phyloP scores from a whole-genome alignment of 2,797 vertebrate genomes.

The Parotocinclus haroldoi region DNA sequence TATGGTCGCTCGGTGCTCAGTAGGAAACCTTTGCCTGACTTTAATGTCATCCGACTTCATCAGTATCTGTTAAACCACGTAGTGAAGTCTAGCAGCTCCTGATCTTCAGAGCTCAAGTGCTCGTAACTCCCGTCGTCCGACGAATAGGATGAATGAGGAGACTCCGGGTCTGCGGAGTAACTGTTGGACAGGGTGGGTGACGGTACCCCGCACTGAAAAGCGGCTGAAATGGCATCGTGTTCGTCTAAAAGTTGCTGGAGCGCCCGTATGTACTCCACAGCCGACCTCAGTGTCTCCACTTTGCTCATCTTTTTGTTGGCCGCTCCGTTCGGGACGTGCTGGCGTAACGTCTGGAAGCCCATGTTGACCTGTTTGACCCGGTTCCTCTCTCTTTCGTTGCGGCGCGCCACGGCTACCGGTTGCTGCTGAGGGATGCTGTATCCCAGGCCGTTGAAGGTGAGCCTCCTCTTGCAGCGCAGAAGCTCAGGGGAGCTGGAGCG shows the following conservation, averaged over 20 bases:
- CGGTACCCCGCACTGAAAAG: constrained; percentile 76
- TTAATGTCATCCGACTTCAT: constrained; percentile 40
- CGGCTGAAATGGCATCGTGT: constrained; percentile 80
- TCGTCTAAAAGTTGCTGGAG: constrained; percentile 88
- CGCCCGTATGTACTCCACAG: constrained; percentile 93
- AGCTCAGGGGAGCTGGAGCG: constrained; percentile 83
- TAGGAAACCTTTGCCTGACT: not conserved
- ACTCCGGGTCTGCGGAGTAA: constrained; percentile 83
- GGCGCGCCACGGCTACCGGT: constrained; percentile 82
- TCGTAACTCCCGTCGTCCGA: constrained; percentile 88
- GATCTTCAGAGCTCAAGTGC: constrained; percentile 84
- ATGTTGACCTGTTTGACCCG: constrained; percentile 93
- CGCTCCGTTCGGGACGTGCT: constrained; percentile 90
- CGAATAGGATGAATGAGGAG: constrained; percentile 81
- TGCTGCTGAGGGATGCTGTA: constrained; percentile 74
- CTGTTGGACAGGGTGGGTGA: constrained; percentile 69
- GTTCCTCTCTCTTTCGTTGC: constrained; percentile 92
- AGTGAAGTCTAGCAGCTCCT: constrained; percentile 88
- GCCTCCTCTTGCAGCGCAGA: constrained; percentile 84
- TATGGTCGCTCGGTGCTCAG: not conserved
- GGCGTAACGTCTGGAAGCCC: constrained; percentile 92
- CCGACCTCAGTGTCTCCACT: constrained; percentile 92
- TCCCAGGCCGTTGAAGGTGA: constrained; percentile 76
- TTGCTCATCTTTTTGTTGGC: constrained; percentile 98
- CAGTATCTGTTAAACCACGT: constrained; percentile 90